Conservation (phyloP, 2,888 invertebrate species). For the Euzophera pinguis region DNA sequence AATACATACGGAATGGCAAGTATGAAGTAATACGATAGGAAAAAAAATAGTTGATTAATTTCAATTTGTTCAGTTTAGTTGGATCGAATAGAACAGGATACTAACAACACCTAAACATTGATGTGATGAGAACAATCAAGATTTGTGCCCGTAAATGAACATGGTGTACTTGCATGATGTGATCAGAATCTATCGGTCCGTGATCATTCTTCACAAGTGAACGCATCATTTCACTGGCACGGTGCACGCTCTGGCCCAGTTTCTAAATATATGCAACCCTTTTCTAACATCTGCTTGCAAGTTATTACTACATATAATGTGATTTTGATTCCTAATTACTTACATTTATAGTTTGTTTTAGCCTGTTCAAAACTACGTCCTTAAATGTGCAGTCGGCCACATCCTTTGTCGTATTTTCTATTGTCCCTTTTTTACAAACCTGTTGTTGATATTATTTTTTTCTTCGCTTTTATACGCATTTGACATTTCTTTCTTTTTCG, state of each 20-base stretch:
- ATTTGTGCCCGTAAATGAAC: too few relatives aligned
- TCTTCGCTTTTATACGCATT: not conserved
- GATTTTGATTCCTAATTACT: not conserved
- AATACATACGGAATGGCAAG: too few relatives aligned
- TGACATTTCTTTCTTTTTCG: too few relatives aligned
- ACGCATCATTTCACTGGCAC: conserved; percentile 38
- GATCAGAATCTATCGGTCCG: conserved; percentile 11
- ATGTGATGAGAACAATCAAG: too few relatives aligned
- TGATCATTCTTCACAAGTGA: conserved; percentile 44
- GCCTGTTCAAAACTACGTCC: not conserved
- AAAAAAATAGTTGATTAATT: too few relatives aligned
- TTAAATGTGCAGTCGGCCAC: not conserved
- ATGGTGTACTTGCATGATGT: not conserved
- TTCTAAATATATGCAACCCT: conserved; percentile 43
- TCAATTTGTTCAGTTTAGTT: too few relatives aligned
- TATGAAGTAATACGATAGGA: too few relatives aligned
- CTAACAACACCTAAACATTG: too few relatives aligned
- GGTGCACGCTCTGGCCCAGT: conserved; percentile 41
- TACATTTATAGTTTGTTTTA: not conserved
- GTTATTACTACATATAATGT: not conserved
- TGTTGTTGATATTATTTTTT: not conserved
- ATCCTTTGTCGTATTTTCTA: conserved; percentile 1
- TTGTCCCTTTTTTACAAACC: conserved; percentile 5
- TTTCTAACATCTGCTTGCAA: conserved; percentile 9
- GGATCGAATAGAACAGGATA: too few relatives aligned